phyloP scores from a whole-genome alignment of 2,113 vertebrate species.

The Lynx canadensis region DNA sequence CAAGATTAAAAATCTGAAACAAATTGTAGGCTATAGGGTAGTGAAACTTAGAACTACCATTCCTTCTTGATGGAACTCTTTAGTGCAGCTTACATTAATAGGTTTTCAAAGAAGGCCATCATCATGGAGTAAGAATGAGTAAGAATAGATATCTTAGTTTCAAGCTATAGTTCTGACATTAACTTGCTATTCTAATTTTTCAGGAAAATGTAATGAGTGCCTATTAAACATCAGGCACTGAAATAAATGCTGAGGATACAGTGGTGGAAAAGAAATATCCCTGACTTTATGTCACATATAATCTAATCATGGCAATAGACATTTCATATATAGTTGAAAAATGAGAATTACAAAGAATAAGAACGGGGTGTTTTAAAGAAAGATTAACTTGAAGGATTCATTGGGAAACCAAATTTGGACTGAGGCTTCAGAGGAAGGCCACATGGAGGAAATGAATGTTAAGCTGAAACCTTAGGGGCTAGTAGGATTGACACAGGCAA shows the following conservation, averaged over 20 bases:
- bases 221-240: constrained; percentile 40
- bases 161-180: constrained; percentile 4
- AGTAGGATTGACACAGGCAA: background rate
- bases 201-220: constrained; percentile 39
- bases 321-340: background rate
- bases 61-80: background rate
- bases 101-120: background rate
- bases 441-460: background rate
- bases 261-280: background rate
- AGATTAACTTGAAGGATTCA: background rate
- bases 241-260: constrained; percentile 29
- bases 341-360: constrained; percentile 19
- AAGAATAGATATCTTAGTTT: constrained; percentile 51
- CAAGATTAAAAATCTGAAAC: constrained; percentile 1
- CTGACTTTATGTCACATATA: background rate
- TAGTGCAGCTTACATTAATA: background rate
- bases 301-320: background rate
- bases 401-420: background rate
- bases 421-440: background rate
- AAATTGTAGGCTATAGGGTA: background rate
- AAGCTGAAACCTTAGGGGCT: background rate
- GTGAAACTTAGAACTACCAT: constrained; percentile 38
- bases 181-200: constrained; percentile 64
- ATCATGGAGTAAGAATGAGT: background rate
- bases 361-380: background rate